Conservation (phyloP, 2,888 invertebrate genomes). For the Drosophila longiperda region DNA sequence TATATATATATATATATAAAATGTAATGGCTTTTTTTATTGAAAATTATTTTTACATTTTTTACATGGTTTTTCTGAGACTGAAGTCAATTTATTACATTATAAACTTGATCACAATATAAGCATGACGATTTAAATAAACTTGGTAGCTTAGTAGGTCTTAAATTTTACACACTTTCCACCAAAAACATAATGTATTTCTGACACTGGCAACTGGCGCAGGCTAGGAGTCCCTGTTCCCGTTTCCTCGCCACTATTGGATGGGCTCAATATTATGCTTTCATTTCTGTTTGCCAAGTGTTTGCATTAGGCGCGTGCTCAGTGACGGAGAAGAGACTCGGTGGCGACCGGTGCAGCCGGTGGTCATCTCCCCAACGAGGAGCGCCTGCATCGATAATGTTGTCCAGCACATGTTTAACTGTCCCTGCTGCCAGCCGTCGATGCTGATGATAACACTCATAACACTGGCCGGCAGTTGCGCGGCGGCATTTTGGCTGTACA, state of each 20-base stretch:
- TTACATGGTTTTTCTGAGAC: not conserved
- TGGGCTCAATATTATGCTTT: constrained; percentile 74
- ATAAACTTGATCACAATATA: not conserved
- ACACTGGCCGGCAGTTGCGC: constrained; percentile 59
- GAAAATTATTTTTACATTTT: not conserved
- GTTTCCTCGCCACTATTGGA: constrained; percentile 8
- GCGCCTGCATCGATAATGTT: constrained; percentile 70
- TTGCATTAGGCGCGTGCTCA: constrained; percentile 71
- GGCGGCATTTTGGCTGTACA: constrained; percentile 77
- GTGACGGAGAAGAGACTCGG: constrained; percentile 50
- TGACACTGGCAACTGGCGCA: not conserved
- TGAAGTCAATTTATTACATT: not conserved
- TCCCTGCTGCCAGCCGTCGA: constrained; percentile 20
- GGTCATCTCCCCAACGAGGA: constrained; percentile 31
- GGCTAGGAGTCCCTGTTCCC: not conserved
- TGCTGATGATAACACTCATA: constrained; percentile 76
- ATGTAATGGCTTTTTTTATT: not conserved
- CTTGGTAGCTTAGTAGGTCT: not conserved
- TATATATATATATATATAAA: too few relatives aligned
- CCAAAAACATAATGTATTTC: constrained; percentile 22
- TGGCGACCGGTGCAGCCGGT: constrained; percentile 10
- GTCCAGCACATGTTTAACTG: constrained; percentile 60
- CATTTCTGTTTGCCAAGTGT: constrained; percentile 76
- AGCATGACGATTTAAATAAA: not conserved
- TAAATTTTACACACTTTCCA: constrained; percentile 1